Conservation (phyloP, 1,140 invertebrate genomes). For the Papilio dardanus region DNA sequence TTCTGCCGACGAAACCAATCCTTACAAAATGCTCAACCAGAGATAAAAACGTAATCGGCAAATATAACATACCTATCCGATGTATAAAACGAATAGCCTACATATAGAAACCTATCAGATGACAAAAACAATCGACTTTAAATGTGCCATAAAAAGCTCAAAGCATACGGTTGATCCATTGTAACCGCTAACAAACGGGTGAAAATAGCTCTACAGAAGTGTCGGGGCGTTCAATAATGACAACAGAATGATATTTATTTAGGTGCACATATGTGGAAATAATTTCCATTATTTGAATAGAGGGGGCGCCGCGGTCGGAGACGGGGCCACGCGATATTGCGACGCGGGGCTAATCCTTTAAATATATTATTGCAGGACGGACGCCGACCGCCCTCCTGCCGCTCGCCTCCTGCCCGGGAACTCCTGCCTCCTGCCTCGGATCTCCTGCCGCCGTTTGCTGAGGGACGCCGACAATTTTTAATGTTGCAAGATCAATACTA, state of each 20-base stretch:
- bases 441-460: constrained; percentile 50
- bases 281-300: constrained; percentile 83
- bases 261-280: constrained; percentile 82
- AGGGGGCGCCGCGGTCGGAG: constrained; percentile 59
- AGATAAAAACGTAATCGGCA: background rate
- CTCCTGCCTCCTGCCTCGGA: constrained; percentile 47
- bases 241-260: constrained; percentile 81
- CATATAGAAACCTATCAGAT: background rate
- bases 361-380: constrained; percentile 81
- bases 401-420: constrained; percentile 49
- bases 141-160: constrained; percentile 40
- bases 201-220: constrained; percentile 71
- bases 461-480: constrained; percentile 70
- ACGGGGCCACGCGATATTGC: constrained; percentile 80
- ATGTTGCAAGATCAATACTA: constrained; percentile 72
- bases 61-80: background rate
- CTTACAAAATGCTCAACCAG: background rate
- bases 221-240: constrained; percentile 82
- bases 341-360: constrained; percentile 81
- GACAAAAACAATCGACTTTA: constrained; percentile 4
- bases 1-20: background rate
- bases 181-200: constrained; percentile 67
- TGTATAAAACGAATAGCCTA: background rate
- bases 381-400: constrained; percentile 59
- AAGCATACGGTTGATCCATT: constrained; percentile 50